Evolutionary conservation across 2,888 invertebrate species (phyloP), one percentile per base, ranked within the genome.

Genomic region (Xestobium rufovillosum): DNA sequence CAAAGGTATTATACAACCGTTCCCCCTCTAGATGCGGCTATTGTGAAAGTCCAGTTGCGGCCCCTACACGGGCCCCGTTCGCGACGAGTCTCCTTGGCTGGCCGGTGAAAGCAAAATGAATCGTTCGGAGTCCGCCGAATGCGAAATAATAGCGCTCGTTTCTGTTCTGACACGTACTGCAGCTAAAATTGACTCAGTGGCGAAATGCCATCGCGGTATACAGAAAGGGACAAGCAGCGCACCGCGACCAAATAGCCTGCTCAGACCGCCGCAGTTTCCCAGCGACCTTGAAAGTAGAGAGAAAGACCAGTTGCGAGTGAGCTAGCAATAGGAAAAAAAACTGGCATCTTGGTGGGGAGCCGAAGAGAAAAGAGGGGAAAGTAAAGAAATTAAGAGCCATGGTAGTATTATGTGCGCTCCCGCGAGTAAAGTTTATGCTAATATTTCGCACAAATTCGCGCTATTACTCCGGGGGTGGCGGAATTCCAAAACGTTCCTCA

Each of bases 351-450:
- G 49, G 57, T 55, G 56, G 56, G 58, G 42, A 41, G 39, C 36
- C 42, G 45, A 55, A 60, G 59, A 62, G 62, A 61, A 63, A 64
- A 62, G 64, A 61, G 63, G 63, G 66, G 64, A 65, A 66, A 66
- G 64, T 64, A 65, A 65, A 65, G 65, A 66, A 66, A 66, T 66
- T 65, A 59, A 61, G 61, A 61, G 55, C 55, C n/a, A n/a, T 58
- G 57, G 59, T 59, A 59, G 60, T 61, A 57, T 60, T 61, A 60
- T 59, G 60, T 56, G 60, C 54, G 60, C 58, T 59, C 58, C 58
- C 56, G 57, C 53, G 56, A 55, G 55, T 50, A 53, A 51, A 57
- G 56, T 52, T 53, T 52, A 59, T 57, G 57, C 53, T 49, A 52
- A 59, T 55, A 53, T 56, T 56, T 53, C 51, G 56, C 50, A 51